These are phyloP conservation scores for Onchidella celtica DNA, from an alignment of 2,888 invertebrate genomes.

Conservation along the genomic window DNA sequence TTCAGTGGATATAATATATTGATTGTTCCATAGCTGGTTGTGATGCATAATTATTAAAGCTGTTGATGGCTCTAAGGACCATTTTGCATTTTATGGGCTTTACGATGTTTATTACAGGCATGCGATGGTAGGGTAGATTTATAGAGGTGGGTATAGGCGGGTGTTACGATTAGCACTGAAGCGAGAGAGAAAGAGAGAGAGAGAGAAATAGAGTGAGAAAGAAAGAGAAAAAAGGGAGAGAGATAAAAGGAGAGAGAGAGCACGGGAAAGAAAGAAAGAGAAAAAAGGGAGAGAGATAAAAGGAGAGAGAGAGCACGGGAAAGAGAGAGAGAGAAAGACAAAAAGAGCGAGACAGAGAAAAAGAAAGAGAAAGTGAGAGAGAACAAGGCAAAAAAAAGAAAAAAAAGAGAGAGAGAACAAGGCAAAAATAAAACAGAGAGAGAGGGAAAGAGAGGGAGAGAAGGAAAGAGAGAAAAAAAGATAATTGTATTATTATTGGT, in stretches of 20 bases:
- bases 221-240: not conserved
- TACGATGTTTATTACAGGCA: too few species aligned
- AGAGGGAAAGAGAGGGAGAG: not conserved
- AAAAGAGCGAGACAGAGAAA: not conserved
- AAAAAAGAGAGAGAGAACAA: not conserved
- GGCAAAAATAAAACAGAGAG: not conserved
- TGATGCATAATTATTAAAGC: too few species aligned
- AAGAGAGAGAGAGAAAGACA: not conserved
- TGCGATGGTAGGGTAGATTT: too few species aligned
- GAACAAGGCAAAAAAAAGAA: not conserved
- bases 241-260: not conserved
- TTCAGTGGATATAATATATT: too few species aligned
- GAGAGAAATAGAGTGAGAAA: not conserved
- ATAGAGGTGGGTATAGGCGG: not conserved
- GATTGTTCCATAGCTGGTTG: too few species aligned
- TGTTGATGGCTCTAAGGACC: too few species aligned
- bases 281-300: not conserved
- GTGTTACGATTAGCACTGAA: not conserved
- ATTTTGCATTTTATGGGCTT: too few species aligned
- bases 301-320: not conserved
- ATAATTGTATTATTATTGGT: too few species aligned
- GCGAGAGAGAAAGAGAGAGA: not conserved
- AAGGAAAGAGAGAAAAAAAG: not conserved
- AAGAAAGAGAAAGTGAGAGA: not conserved
- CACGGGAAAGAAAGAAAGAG: not conserved